phyloP scores from a whole-genome alignment of 1,140 invertebrate species.

The Zaprionus capensis region DNA sequence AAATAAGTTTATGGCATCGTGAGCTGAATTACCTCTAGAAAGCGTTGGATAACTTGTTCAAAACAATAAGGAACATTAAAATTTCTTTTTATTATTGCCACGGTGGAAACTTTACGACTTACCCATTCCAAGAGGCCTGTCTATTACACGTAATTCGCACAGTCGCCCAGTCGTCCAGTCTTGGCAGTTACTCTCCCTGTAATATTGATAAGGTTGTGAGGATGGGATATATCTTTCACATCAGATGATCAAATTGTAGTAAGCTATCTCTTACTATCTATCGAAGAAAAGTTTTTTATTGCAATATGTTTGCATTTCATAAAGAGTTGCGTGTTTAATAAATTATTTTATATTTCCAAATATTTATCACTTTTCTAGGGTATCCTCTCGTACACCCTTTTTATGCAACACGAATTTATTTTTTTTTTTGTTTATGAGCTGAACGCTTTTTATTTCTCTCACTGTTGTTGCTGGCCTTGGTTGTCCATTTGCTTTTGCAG shows the following conservation, averaged over 20 bases:
- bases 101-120: constrained; percentile 67
- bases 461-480: constrained; percentile 20
- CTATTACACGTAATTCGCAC: constrained; percentile 60
- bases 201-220: not conserved
- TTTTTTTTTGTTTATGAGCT: constrained; percentile 61
- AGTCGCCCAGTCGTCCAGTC: constrained; percentile 3
- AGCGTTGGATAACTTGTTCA: constrained; percentile 59
- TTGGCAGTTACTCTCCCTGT: not conserved
- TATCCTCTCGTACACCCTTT: not conserved
- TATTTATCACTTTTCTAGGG: not conserved
- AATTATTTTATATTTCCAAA: not conserved
- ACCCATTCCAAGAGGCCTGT: constrained; percentile 22
- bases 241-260: not conserved
- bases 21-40: constrained; percentile 61
- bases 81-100: constrained; percentile 73
- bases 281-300: too few relatives aligned
- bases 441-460: constrained; percentile 2
- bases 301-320: not conserved
- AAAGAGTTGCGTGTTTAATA: not conserved
- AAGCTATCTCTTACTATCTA: too few relatives aligned
- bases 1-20: constrained; percentile 42
- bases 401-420: constrained; percentile 15
- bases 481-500: constrained; percentile 55
- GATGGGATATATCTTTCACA: not conserved
- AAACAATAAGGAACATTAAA: constrained; percentile 77